These are phyloP conservation scores for Pseudopipra pipra DNA, from an alignment of 2,113 vertebrate species.

Conservation along the genomic window DNA sequence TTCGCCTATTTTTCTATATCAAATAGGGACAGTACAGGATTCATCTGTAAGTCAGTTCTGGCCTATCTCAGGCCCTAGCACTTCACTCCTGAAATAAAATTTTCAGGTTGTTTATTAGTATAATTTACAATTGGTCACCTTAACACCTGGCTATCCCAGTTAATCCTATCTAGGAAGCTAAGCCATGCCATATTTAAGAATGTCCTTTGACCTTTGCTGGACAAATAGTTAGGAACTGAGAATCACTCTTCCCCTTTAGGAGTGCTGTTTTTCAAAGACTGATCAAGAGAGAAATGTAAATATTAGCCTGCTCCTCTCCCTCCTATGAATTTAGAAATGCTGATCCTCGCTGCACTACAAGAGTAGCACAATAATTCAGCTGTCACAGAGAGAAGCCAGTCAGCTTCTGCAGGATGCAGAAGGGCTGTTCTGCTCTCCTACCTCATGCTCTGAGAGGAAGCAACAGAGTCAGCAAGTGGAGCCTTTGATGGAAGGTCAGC, in stretches of 20 bases:
- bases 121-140: background rate
- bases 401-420: background rate
- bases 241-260: background rate
- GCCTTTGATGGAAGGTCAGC: background rate
- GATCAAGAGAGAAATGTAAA: background rate
- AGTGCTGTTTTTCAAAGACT: background rate
- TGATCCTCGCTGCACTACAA: background rate
- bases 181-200: background rate
- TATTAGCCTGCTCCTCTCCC: background rate
- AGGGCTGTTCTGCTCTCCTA: rapidly evolving
- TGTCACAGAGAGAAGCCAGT: background rate
- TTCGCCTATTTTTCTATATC: too few species aligned
- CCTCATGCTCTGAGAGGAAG: rapidly evolving
- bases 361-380: background rate
- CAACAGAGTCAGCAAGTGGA: background rate
- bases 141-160: background rate
- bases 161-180: background rate
- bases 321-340: background rate
- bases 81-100: background rate
- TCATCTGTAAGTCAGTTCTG: too few species aligned
- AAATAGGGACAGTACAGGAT: too few species aligned
- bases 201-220: background rate
- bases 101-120: background rate
- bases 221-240: background rate
- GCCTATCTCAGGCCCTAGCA: too few species aligned